Base-by-base conservation (phyloP, 2,888 invertebrate genomes). In the Netelia inedita region DNA sequence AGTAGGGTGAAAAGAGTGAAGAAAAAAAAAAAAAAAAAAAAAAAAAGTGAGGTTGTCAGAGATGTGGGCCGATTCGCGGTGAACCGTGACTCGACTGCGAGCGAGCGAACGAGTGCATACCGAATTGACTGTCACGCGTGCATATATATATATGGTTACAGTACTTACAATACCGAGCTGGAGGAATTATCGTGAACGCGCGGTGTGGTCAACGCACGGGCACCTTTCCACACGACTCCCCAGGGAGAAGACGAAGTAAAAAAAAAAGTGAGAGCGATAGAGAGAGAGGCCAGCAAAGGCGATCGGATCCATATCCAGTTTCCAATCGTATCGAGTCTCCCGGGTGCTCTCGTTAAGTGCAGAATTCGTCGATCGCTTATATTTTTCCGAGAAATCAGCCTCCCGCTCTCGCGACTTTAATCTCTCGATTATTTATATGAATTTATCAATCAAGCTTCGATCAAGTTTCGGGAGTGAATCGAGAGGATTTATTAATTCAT, bases 31-130 rank as follows among this genome's bases (percentile, higher is more conserved):
- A 63, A n/a, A n/a, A 14, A 46, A 55, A 50, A 23, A 65, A 28
- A 69, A 79, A 41, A 43, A 55, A 50, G 65, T 75, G 61, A 35
- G 82, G 59, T 63, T 41, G 83, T 72, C 57, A 35, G 75, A 68
- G 68, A 72, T 66, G 80, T 83, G 66, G 72, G 43, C 65, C 80
- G 72, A 80, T 76, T 76, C 59, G 59, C 80, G 71, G 53, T 61
- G 76, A 76, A 83, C 75, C 80, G 80, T 80, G 79, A 75, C 80
- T 80, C 61, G 50, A 73, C 41, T 73, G 68, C 59, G 61, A 66
- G 68, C 73, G 59, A 78, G 68, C 72, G 78, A 73, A 78, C 71
- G 80, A 63, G 75, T 66, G 83, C 83, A 75, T 75, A 83, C 83
- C 83, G 66, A 79, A 75, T 83, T 75, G 76, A 80, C 61, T 76